Base-by-base conservation (phyloP, 2,113 vertebrate species). In the Xiphias gladius region DNA sequence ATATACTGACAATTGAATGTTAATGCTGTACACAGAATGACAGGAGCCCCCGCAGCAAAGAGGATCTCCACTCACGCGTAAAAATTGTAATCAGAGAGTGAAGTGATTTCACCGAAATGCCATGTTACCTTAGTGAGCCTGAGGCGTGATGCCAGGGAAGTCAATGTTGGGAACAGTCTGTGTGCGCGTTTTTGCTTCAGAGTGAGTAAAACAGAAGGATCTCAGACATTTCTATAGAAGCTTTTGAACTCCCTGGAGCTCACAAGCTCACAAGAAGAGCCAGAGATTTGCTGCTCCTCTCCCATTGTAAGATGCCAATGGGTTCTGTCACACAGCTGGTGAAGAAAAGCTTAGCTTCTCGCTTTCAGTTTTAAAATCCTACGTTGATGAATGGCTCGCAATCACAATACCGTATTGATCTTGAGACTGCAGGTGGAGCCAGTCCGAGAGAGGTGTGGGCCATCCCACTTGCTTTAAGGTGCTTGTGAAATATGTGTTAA, bases 1-100 rank as follows among this genome's bases (percentile, higher is more conserved):
- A 75, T 82, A 35, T 24, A 55, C 48, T n/a, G 59, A 41, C 57
- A 82, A 68, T 26, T 63, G 26, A 68, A 79, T 52, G 73, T 73
- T 82, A 82, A 28, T 6, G 13, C 76, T 65, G 48, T 41, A 52
- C 58, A 58, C 57, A 83, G 59, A 63, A 72, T 61, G 35, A 66
- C 1, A 11, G 55, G n/a, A 59, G n/a, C 52, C 66, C 37, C 62
- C 50, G 19, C 35, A 84, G 75, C 76, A 75, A 48, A 78, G 62
- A 71, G 7, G 64, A 63, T 76, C 52, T 66, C 65, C 64, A 54
- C 68, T 69, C 78, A 65, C 7, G 7, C 73, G 62, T 83, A 59
- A 64, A 78, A 75, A 79, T 54, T 84, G 30, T 32, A 67, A 82
- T 86, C 80, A 83, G 20, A 80, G 50, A 76, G 64, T 59, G 69